A percentile compares a stretch with the other conserved stretches of the same genome.
phyloP scores from a whole-genome alignment of 2,113 vertebrate genomes.

The Saguinus midas region DNA sequence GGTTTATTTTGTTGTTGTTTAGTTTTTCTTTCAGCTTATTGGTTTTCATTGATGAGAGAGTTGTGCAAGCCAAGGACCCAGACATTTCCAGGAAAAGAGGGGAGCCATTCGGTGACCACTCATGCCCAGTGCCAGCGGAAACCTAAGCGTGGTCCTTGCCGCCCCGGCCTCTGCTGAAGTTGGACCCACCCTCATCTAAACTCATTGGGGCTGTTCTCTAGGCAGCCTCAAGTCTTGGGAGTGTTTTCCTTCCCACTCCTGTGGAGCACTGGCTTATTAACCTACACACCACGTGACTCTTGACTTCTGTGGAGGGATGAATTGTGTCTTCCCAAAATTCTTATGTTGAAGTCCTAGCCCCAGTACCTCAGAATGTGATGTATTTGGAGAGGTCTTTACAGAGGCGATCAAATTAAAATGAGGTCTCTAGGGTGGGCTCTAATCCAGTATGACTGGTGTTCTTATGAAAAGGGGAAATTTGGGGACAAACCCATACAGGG shows the following conservation, averaged over 20 bases:
- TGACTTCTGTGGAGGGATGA: not conserved
- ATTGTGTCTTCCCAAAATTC: not conserved
- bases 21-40: not conserved
- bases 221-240: not conserved
- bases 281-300: accelerated
- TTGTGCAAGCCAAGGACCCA: not conserved
- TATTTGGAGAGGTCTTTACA: not conserved
- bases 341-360: not conserved
- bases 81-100: not conserved
- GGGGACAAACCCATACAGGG: not conserved
- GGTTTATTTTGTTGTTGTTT: not conserved
- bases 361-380: not conserved
- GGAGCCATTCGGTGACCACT: not conserved
- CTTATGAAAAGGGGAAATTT: not conserved
- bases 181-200: not conserved
- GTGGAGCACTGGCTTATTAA: not conserved
- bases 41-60: conserved; percentile 39
- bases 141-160: not conserved
- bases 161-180: not conserved
- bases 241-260: not conserved
- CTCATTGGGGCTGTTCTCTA: not conserved
- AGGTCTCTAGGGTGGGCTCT: not conserved
- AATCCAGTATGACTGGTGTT: not conserved
- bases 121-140: not conserved
- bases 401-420: not conserved